Evolutionary conservation across 2,113 vertebrate species (phyloP).

Genomic region (Ptilorrhoa leucosticta): DNA sequence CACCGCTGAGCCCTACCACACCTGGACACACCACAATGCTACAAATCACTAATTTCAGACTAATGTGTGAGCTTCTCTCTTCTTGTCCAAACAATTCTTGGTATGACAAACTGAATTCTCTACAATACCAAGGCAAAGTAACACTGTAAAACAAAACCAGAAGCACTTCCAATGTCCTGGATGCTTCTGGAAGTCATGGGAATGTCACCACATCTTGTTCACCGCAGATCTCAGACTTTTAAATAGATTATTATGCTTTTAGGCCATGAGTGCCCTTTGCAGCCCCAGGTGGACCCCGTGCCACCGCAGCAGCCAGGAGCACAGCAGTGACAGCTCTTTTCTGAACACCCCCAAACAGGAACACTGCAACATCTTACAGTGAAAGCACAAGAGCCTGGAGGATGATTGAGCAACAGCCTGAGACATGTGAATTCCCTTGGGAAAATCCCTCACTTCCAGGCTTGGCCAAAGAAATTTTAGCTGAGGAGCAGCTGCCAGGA

Average conservation of each 20-base stretch:
- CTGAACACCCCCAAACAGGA: background rate
- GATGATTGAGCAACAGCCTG: background rate
- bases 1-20: background rate
- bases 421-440: background rate
- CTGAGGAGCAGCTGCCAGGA: background rate
- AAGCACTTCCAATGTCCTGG: background rate
- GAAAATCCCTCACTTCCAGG: background rate
- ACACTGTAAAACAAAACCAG: background rate
- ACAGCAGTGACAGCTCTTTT: background rate
- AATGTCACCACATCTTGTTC: background rate
- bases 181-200: background rate
- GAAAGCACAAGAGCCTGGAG: background rate
- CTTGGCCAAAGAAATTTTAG: background rate
- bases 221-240: background rate
- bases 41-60: background rate
- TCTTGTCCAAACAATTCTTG: background rate
- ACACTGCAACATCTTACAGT: background rate
- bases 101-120: background rate
- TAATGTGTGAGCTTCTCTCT: background rate
- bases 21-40: background rate
- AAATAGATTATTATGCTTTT: background rate
- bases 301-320: background rate
- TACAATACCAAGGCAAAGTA: background rate
- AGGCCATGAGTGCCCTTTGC: background rate
- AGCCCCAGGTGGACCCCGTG: background rate